phyloP scores from a whole-genome alignment of 2,888 invertebrate species.

The Cyrtodaria siliqua region DNA sequence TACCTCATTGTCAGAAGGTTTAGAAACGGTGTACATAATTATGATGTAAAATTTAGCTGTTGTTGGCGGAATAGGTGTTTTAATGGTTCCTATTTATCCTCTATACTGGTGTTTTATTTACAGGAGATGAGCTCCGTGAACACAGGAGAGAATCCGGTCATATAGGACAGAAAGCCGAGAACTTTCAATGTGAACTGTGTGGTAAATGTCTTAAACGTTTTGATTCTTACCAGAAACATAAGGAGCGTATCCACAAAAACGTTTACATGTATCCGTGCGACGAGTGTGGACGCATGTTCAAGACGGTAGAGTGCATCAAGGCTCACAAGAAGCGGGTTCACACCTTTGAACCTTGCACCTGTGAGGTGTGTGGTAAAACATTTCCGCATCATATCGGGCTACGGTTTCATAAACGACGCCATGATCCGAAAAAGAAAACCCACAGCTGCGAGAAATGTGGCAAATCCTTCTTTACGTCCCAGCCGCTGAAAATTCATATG shows the following conservation, averaged over 20 bases:
- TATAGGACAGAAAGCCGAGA: not conserved
- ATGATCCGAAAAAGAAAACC: not conserved
- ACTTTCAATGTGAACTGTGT: slow-evolving; percentile 2
- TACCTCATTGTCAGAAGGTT: too few species aligned
- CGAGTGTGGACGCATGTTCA: slow-evolving; percentile 1
- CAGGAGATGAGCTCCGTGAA: not conserved
- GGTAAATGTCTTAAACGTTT: slow-evolving; percentile 7
- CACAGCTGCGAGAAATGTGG: not conserved
- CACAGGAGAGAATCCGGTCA: not conserved
- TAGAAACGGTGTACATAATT: too few species aligned
- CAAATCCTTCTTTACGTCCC: not conserved
- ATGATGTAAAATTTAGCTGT: too few species aligned
- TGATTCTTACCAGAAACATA: not conserved
- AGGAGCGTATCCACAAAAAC: not conserved
- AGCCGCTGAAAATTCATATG: not conserved
- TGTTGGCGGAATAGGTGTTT: too few species aligned
- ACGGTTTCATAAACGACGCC: not conserved
- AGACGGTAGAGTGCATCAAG: not conserved
- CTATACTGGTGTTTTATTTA: too few species aligned
- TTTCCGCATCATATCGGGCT: not conserved
- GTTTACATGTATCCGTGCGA: not conserved
- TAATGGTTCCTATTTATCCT: too few species aligned
- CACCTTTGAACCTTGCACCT: not conserved
- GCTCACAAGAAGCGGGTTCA: slow-evolving; percentile 4
- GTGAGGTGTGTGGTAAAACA: not conserved